These are phyloP conservation scores for Boleophthalmus pectinirostris DNA, from an alignment of 2,113 vertebrate genomes.

Conservation along the genomic window DNA sequence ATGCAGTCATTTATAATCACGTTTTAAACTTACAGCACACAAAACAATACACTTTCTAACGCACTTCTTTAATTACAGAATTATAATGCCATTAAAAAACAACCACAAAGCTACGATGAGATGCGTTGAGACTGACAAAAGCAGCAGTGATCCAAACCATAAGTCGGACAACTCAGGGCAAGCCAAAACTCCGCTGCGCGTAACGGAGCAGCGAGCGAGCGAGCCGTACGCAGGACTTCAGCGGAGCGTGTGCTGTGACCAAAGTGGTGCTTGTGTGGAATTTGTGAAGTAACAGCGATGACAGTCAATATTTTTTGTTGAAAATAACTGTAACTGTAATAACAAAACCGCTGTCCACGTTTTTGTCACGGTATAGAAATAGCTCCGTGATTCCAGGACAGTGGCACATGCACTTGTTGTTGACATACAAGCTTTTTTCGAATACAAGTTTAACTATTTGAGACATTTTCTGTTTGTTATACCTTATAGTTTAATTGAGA, in stretches of 20 bases:
- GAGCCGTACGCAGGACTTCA: neutral
- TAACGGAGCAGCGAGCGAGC: neutral
- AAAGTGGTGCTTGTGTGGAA: neutral
- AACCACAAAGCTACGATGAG: neutral
- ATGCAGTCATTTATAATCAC: neutral
- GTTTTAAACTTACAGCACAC: neutral
- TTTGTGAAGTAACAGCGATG: neutral
- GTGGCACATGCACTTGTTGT: constrained; percentile 2
- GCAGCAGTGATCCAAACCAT: neutral
- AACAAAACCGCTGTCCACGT: neutral
- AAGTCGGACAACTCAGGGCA: neutral
- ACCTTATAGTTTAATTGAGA: too few species aligned
- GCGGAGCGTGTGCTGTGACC: neutral
- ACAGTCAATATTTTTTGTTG: neutral
- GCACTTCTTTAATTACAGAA: neutral
- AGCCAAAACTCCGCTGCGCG: neutral
- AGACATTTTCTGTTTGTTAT: neutral
- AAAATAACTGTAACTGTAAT: neutral
- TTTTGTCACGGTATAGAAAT: neutral
- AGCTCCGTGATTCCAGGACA: constrained; percentile 1
- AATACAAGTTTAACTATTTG: neutral
- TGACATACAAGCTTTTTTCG: neutral
- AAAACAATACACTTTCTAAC: neutral
- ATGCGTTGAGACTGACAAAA: neutral
- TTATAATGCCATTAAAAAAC: neutral